These are phyloP conservation scores for Ancistrus triradiatus DNA, from an alignment of 2,113 vertebrate genomes.

Conservation along the genomic window DNA sequence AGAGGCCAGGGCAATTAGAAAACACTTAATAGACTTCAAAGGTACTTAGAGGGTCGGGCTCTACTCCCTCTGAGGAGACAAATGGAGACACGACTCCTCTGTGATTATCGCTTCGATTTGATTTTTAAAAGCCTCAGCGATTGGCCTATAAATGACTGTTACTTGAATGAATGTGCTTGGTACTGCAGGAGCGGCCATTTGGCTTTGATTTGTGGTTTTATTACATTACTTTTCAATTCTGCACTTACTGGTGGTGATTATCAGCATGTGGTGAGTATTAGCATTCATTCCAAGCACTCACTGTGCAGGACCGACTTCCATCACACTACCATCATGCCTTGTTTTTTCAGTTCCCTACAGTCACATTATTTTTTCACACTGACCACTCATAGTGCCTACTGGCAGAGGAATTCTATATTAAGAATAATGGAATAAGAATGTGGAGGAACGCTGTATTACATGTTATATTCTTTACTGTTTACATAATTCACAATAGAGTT, in stretches of 20 bases:
- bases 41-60: conserved; percentile 33
- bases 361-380: too few species aligned
- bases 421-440: too few species aligned
- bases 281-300: neutral
- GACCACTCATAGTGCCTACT: too few species aligned
- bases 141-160: conserved; percentile 23
- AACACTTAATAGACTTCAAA: conserved; percentile 46
- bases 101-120: conserved; percentile 23
- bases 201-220: conserved; percentile 20
- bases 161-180: conserved; percentile 19
- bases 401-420: too few species aligned
- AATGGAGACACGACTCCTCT: neutral
- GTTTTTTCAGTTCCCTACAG: too few species aligned
- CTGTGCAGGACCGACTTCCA: neutral
- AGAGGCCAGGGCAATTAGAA: conserved; percentile 38
- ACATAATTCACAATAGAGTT: too few species aligned
- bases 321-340: too few species aligned
- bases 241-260: neutral
- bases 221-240: neutral
- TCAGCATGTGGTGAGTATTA: conserved; percentile 10
- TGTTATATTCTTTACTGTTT: too few species aligned
- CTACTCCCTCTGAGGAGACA: conserved; percentile 24
- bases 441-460: too few species aligned
- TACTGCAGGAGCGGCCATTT: conserved; percentile 22
- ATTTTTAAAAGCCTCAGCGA: conserved; percentile 22